Evolutionary conservation across 2,113 vertebrate species (phyloP), one percentile per base, ranked within the genome.

Genomic region (Hystrix cristata): DNA sequence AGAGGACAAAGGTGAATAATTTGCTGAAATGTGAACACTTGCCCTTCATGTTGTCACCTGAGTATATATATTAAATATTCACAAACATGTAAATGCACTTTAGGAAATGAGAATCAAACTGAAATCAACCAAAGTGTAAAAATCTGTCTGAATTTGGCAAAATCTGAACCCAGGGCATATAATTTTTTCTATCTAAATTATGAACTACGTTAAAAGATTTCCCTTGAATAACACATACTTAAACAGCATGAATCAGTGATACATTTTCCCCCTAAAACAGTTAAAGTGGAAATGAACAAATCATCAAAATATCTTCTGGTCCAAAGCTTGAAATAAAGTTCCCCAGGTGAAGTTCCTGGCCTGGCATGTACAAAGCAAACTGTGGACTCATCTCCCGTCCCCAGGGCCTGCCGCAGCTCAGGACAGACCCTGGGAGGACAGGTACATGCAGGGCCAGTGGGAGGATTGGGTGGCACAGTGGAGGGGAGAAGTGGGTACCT

Each of bases 121-220:
- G 80, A 57, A 60, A 51, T 91, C 38, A 93, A 76, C n/a, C 13
- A 23, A 82, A 89, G 67, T 72, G 12, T 55, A 29, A 78, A 91
- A 79, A 29, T 79, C 82, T 80, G 18, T 48, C 71, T 92, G 81
- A 76, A 93, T 72, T 60, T 89, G 60, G 43, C 34, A 27, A 96
- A 74, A 85, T 81, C 7, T n/a, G 46, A 85, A 80, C 67, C 23
- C 38, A 89, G 65, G 76, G 60, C 51, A 62, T 76, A 59, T 16
- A 31, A 31, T 83, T 31, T 89, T 92, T 93, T 31, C 38, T 87
- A 81, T 59, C 19, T 53, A 93, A 90, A 53, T 48, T 71, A 65
- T 74, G 62, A 93, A 12, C 21, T 53, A 3, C 71, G 27, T 71
- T 31, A 64, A 91, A 91, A 38, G 13, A 31, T 25, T 51, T 78